Conservation (phyloP, 1,140 invertebrate genomes). For the Chelonus insularis region DNA sequence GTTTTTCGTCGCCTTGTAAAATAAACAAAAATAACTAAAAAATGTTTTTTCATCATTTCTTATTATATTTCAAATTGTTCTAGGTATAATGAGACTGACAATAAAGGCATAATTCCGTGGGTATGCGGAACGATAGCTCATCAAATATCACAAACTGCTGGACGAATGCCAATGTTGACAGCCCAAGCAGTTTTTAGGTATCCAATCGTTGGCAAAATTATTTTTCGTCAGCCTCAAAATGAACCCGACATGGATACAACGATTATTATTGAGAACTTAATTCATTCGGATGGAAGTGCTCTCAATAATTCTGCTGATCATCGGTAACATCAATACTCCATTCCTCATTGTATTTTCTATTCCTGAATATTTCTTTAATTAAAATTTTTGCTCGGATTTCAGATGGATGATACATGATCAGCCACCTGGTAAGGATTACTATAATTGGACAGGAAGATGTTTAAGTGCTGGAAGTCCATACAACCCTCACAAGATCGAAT, state of each 20-base stretch:
- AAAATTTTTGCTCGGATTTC: conserved; percentile 20
- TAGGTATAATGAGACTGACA: conserved; percentile 55
- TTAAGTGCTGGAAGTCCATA: conserved; percentile 77
- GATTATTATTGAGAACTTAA: conserved; percentile 74
- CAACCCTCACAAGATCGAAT: conserved; percentile 78
- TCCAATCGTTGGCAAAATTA: conserved; percentile 83
- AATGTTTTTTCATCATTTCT: background rate
- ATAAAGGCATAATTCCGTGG: conserved; percentile 65
- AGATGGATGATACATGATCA: conserved; percentile 68
- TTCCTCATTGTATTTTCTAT: too few species aligned
- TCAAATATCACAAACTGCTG: conserved; percentile 68
- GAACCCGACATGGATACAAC: conserved; percentile 82
- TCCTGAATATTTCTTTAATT: conserved; percentile 3
- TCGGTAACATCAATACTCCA: conserved; percentile 56
- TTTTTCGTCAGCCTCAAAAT: conserved; percentile 81
- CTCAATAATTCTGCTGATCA: conserved; percentile 79
- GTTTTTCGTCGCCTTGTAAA: too few species aligned
- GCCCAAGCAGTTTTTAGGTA: conserved; percentile 78
- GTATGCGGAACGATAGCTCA: conserved; percentile 69
- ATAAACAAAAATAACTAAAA: background rate
- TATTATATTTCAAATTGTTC: conserved; percentile 33
- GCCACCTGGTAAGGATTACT: conserved; percentile 80
- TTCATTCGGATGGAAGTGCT: conserved; percentile 84
- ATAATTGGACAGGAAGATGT: conserved; percentile 86
- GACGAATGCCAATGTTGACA: conserved; percentile 72